A percentile compares a stretch with the other conserved stretches of the same genome.
Conservation (phyloP, 2,888 invertebrate species). For the Nipponacmea schrenckii region DNA sequence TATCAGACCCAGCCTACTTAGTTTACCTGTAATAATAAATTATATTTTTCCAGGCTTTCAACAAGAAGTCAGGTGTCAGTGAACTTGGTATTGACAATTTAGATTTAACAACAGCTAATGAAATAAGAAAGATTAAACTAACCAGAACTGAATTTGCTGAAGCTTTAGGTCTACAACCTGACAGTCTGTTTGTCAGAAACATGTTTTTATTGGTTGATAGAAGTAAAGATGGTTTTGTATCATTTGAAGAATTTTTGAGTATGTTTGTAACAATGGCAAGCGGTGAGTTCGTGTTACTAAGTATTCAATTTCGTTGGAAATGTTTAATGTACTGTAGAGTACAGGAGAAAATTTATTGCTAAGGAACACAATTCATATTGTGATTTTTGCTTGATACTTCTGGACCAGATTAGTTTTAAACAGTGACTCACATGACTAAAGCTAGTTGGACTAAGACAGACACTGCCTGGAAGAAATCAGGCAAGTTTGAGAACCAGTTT, state of each 20-base stretch:
- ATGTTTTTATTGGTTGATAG: constrained; percentile 74
- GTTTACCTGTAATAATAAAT: too few relatives aligned
- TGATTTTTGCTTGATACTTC: too few relatives aligned
- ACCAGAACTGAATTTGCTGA: constrained; percentile 73
- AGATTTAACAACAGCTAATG: constrained; percentile 34
- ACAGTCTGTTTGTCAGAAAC: constrained; percentile 72
- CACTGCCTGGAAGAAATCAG: too few relatives aligned
- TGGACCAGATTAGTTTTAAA: too few relatives aligned
- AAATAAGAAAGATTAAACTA: constrained; percentile 46
- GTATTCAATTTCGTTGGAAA: neutral
- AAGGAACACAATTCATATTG: neutral
- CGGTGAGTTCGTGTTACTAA: constrained; percentile 53
- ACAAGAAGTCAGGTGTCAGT: constrained; percentile 17
- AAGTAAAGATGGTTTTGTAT: constrained; percentile 74
- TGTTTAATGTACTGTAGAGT: neutral
- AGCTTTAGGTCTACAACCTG: constrained; percentile 72
- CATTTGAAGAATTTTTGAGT: constrained; percentile 75
- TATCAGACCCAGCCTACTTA: too few relatives aligned
- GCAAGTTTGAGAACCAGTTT: too few relatives aligned
- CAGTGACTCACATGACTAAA: too few relatives aligned
- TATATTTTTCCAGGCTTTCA: too few relatives aligned
- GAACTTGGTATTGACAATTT: constrained; percentile 27
- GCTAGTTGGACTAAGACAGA: too few relatives aligned
- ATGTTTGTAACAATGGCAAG: constrained; percentile 74
- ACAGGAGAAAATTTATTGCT: neutral